Evolutionary conservation across 2,797 vertebrate species (phyloP).

Genomic region (Bradypus variegatus): DNA sequence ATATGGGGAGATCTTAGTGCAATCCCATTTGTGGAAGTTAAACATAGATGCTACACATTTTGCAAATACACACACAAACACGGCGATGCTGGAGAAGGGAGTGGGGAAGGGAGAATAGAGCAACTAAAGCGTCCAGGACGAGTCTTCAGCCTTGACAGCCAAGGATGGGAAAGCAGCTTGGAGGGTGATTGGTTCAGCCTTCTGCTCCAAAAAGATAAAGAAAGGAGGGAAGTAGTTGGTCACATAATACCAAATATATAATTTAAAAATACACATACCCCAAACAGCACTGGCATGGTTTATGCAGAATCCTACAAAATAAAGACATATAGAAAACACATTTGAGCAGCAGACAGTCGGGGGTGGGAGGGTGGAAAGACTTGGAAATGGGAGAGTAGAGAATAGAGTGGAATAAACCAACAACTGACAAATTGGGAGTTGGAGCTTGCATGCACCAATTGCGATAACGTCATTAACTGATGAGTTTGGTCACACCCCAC

Average conservation of each 20-base stretch:
- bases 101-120: background rate
- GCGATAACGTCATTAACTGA: background rate
- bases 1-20: background rate
- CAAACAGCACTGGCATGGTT: background rate
- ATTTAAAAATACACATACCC: background rate
- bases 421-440: background rate
- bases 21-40: background rate
- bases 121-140: no score
- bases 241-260: rapidly evolving
- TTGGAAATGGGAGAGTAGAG: background rate
- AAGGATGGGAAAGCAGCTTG: rapidly evolving
- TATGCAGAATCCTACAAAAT: background rate
- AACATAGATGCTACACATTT: background rate
- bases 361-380: background rate
- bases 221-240: background rate
- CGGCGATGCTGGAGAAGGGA: rapidly evolving
- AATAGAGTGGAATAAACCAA: no score
- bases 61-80: background rate
- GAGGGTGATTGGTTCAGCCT: background rate
- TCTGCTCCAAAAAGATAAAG: background rate
- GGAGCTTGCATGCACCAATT: background rate
- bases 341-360: background rate
- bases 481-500: background rate
- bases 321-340: background rate
- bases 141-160: background rate